These are phyloP conservation scores for Scelioninae gen. 1 DNA, from an alignment of 2,888 invertebrate genomes.

Conservation along the genomic window DNA sequence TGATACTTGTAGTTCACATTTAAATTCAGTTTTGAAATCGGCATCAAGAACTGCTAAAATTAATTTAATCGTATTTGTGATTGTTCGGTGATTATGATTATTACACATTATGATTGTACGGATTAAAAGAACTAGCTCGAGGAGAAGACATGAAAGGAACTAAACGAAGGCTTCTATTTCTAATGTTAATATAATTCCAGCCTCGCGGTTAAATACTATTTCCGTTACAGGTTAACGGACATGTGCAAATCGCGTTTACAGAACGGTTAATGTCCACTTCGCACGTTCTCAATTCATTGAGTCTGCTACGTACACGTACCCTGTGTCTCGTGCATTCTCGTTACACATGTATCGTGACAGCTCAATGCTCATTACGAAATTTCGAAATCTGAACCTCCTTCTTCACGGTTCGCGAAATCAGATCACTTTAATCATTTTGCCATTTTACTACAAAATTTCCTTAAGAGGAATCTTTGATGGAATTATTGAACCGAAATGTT, in stretches of 20 bases:
- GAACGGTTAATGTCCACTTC: slow-evolving; percentile 73
- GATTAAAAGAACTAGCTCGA: slow-evolving; percentile 33
- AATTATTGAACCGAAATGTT: no score
- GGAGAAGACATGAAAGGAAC: slow-evolving; percentile 47
- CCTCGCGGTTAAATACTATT: slow-evolving; percentile 60
- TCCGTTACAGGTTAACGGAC: slow-evolving; percentile 69
- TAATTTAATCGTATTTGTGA: slow-evolving; percentile 37
- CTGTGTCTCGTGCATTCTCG: slow-evolving; percentile 46
- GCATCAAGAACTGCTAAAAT: slow-evolving; percentile 4
- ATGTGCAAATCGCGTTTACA: slow-evolving; percentile 69
- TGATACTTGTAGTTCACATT: not conserved
- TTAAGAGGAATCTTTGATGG: not conserved
- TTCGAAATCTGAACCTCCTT: slow-evolving; percentile 39
- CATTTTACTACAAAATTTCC: not conserved
- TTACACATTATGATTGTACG: slow-evolving; percentile 44
- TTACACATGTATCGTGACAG: slow-evolving; percentile 48
- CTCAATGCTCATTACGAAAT: slow-evolving; percentile 51
- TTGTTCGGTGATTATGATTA: slow-evolving; percentile 37
- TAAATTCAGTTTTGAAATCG: not conserved
- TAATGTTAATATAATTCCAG: slow-evolving; percentile 61
- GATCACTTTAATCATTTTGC: not conserved
- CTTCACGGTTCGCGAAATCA: slow-evolving; percentile 16
- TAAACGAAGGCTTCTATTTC: slow-evolving; percentile 48
- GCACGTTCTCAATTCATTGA: slow-evolving; percentile 69
- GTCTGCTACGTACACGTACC: slow-evolving; percentile 25